Base-by-base conservation (phyloP, 92 coral and sea anemone genomes). In the Bergia sp. region DNA sequence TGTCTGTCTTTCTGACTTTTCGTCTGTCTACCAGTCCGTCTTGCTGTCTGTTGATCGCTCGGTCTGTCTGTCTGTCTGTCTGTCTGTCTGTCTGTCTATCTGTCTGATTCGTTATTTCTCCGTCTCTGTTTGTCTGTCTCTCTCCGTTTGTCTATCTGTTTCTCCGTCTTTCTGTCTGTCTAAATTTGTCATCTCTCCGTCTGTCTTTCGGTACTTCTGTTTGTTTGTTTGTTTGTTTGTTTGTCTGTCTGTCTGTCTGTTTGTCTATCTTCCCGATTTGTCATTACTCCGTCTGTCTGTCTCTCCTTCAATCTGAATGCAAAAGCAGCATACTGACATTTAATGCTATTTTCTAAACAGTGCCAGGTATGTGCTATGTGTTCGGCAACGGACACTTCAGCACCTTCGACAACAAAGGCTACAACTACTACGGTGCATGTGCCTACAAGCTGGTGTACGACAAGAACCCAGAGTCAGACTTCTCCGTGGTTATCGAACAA, bases 331-430 rank as follows among this genome's bases (percentile, higher is more conserved):
- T 45, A 45, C 4, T 8, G 45, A 55, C 37, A 43, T 55, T 55
- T 2, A 15, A 74, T 20, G 21, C 65, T n/a, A 8, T 9, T 83
- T 65, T 37, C 69, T 3, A 55, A 44, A 2, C 81, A 95, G 98
- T 92, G 16, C 92, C 98, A 7, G 99, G 99, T 16, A 90, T 90
- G 80, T 96, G 99, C 88, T 92, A 92, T 55, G 95, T 94, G 13
- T 90, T 83, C 73, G 98, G 98, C 3, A 89, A 92, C 47, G 98
- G 95, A 1, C 99, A 95, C 81, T 90, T 92, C 90, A 92, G 93
- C 78, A 95, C 98, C 7, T 96, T 96, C 53, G 98, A 96, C 91
- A 93, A 95, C 92, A 92, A 91, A 45, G 93, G 87, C 37, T 96
- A 93, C 94, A 86, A 90, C 76, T 96, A 85, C 88, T 88, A 89